These are phyloP conservation scores for Austrofundulus limnaeus DNA, from an alignment of 2,113 vertebrate genomes.

Conservation along the genomic window DNA sequence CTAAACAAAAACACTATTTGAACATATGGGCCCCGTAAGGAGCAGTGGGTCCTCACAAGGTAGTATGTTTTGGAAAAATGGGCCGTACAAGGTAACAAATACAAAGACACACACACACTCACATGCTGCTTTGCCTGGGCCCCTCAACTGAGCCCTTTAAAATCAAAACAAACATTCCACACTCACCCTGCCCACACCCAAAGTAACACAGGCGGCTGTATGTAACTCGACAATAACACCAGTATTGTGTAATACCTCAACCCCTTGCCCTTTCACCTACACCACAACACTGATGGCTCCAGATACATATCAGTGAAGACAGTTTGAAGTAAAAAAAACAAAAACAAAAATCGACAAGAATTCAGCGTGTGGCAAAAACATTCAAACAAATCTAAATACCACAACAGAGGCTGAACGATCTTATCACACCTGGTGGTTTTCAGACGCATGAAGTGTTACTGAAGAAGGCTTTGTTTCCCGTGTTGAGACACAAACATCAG, in stretches of 20 bases:
- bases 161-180: constrained; percentile 58
- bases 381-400: neutral
- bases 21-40: no score
- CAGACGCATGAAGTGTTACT: neutral
- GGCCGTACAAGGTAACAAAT: no score
- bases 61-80: no score
- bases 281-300: neutral
- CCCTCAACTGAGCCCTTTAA: constrained; percentile 21
- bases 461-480: neutral
- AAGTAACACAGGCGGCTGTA: constrained; percentile 46
- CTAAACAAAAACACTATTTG: no score
- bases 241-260: constrained; percentile 58
- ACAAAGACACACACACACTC: neutral
- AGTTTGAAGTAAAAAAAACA: constrained; percentile 1
- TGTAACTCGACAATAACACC: constrained; percentile 55
- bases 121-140: neutral
- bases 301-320: neutral
- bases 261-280: constrained; percentile 7
- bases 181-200: constrained; percentile 20
- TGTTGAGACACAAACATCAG: constrained; percentile 4
- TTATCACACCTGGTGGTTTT: neutral
- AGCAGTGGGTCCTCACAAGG: no score
- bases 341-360: neutral
- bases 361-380: neutral
- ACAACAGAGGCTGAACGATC: neutral